Percentiles rank a stretch among this genome's conserved stretches.
Conservation (phyloP, 2,113 vertebrate species). For the Osmerus mordax region DNA sequence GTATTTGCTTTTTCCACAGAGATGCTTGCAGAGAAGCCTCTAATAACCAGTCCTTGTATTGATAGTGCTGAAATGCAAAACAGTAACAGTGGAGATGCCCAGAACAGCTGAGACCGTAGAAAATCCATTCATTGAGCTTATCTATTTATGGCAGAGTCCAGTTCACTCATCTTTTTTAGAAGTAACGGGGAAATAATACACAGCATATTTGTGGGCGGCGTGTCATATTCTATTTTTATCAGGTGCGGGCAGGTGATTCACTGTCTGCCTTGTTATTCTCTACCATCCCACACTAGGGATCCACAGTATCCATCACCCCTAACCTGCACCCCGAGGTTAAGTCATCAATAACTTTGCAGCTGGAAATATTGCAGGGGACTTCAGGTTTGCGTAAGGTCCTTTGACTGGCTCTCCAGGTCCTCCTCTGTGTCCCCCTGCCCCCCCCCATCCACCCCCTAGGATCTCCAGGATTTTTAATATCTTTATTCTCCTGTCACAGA, state of each 20-base stretch:
- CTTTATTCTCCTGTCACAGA: constrained; percentile 90
- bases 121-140: constrained; percentile 57
- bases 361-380: constrained; percentile 72
- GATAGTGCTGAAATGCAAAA: constrained; percentile 61
- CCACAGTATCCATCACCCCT: constrained; percentile 72
- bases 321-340: constrained; percentile 77
- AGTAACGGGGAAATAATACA: constrained; percentile 54
- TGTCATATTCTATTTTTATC: constrained; percentile 72
- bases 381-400: constrained; percentile 71
- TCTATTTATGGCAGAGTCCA: constrained; percentile 58
- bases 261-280: constrained; percentile 75
- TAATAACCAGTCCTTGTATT: constrained; percentile 61
- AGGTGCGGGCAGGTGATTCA: constrained; percentile 71
- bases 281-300: constrained; percentile 64
- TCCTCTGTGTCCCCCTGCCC: constrained; percentile 43
- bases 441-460: constrained; percentile 57
- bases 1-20: constrained; percentile 34
- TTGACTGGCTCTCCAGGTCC: constrained; percentile 74
- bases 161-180: constrained; percentile 58
- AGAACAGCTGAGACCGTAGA: constrained; percentile 55
- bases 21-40: constrained; percentile 45
- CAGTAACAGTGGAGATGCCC: constrained; percentile 44
- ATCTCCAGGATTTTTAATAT: constrained; percentile 75
- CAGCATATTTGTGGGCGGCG: constrained; percentile 35
- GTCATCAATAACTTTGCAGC: constrained; percentile 75